Evolutionary conservation across 2,113 vertebrate genomes (phyloP).

Genomic region (Hystrix brachyura): DNA sequence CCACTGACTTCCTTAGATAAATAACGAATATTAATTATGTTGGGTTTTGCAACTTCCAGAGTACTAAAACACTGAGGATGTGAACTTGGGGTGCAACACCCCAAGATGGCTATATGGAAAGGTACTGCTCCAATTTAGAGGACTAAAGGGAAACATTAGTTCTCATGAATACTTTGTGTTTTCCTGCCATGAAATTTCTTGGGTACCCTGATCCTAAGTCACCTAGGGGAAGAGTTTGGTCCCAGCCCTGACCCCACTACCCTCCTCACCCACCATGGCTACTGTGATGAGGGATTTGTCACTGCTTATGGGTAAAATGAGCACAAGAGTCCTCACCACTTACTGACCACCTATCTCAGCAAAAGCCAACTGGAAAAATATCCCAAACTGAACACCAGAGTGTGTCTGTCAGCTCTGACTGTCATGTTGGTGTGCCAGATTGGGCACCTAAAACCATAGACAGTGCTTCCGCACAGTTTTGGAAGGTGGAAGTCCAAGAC

Average conservation of each 20-base stretch:
- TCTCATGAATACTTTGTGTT: background rate
- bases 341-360: background rate
- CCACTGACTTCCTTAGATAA: background rate
- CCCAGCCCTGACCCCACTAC: background rate
- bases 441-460: accelerated
- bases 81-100: background rate
- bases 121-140: background rate
- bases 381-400: background rate
- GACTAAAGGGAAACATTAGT: background rate
- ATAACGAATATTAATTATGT: background rate
- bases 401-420: accelerated
- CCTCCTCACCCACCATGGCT: accelerated
- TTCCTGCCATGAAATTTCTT: background rate
- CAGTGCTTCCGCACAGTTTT: background rate
- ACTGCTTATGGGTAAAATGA: accelerated
- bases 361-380: background rate
- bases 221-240: background rate
- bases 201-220: background rate
- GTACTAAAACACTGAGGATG: background rate
- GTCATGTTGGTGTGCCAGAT: background rate
- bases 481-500: background rate
- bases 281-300: background rate
- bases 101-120: background rate
- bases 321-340: background rate
- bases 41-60: background rate